Evolutionary conservation across 1,140 invertebrate species (phyloP), one percentile per base, ranked within the genome.

Genomic region (Drosophila chauvacae): DNA sequence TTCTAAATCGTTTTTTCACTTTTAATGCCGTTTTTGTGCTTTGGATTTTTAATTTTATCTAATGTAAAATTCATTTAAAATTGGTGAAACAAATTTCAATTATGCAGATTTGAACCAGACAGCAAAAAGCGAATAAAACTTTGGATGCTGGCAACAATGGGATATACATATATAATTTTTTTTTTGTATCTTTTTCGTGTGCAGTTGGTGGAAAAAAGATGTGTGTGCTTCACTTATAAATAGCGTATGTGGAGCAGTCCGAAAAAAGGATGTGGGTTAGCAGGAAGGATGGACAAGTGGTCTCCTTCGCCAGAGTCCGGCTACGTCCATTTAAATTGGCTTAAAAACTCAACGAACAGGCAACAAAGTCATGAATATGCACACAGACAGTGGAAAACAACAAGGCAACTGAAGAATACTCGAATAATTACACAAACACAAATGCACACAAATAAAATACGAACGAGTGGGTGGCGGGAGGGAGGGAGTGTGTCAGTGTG

Each of bases 321-420:
- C 64, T 37, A 30, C 65, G 60, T 64, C 79, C 83, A 70, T 79
- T 90, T 78, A 81, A 88, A 88, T 88, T 88, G 85, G 85, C 85
- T 90, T 85, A 81, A 90, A 88, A 90, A 88, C 81, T 74, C 85
- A 78, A 85, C 80, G 85, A 76, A 68, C 83, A 76, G 74, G 53
- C 69, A 82, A 79, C 80, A 83, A 65, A 76, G 74, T 86, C 83
- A 86, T 86, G 83, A 87, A 87, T 86, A 87, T 87, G 83, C 83
- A 73, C 70, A 78, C 45, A 55, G 33, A 41, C 33, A 63, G n/a
- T 35, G 37, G 59, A 28, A 65, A 58, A 33, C 28, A n/a, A 59
- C 64, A 64, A 70, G 44, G 14, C 13, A 51, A 37, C 42, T 62
- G 59, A 55, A 79, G 60, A 69, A 64, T 53, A 69, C 62, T 74